Conservation (phyloP, 2,888 invertebrate species). For the Chloromyia formosa region DNA sequence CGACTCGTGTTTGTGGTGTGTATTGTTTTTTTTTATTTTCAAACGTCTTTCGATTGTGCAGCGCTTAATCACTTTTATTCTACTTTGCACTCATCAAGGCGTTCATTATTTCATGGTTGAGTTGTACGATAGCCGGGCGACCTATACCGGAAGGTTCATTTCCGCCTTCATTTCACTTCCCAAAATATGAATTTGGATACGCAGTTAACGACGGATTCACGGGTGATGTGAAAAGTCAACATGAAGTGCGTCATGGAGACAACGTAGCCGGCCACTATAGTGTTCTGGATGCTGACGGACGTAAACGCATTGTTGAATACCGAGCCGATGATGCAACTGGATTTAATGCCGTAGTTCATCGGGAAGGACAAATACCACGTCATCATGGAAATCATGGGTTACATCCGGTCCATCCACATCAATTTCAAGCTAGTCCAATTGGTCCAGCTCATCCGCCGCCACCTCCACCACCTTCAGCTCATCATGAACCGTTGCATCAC, state of each 20-base stretch:
- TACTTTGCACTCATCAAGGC: neutral
- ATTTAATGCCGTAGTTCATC: slow-evolving; percentile 61
- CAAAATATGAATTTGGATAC: slow-evolving; percentile 63
- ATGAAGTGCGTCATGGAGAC: slow-evolving; percentile 62
- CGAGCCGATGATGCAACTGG: slow-evolving; percentile 61
- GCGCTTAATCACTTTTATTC: no score
- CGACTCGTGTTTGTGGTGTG: no score
- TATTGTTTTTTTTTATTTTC: no score
- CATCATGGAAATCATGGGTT: slow-evolving; percentile 36
- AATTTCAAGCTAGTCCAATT: slow-evolving; percentile 6
- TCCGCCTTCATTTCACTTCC: slow-evolving; percentile 3
- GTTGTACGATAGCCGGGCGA: neutral
- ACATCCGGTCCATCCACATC: slow-evolving; percentile 49
- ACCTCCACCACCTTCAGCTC: neutral
- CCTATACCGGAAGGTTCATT: slow-evolving; percentile 21
- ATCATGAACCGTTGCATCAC: neutral
- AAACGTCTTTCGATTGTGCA: no score
- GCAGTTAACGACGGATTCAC: slow-evolving; percentile 62
- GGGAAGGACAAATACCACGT: slow-evolving; percentile 52
- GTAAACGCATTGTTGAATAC: slow-evolving; percentile 62
- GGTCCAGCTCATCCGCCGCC: slow-evolving; percentile 19
- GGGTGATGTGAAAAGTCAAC: slow-evolving; percentile 63
- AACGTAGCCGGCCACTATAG: slow-evolving; percentile 62
- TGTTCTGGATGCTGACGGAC: slow-evolving; percentile 62
- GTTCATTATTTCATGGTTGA: neutral